phyloP scores from a whole-genome alignment of 2,797 vertebrate genomes.

The Thaleichthys pacificus region DNA sequence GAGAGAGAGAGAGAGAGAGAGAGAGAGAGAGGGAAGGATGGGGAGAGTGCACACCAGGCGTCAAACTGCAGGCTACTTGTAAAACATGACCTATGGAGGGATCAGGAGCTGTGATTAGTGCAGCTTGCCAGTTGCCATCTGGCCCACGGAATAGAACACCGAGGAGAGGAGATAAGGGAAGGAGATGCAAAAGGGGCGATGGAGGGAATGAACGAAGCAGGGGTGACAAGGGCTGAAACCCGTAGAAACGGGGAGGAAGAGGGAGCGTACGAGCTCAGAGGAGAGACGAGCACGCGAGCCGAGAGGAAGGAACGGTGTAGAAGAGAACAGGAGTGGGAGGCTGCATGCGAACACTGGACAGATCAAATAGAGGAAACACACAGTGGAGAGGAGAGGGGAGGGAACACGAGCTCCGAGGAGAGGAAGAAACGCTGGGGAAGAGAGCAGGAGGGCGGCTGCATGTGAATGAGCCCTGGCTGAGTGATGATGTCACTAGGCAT shows the following conservation, averaged over 20 bases:
- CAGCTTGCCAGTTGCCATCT: background rate
- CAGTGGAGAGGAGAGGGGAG: background rate
- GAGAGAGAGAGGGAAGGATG: background rate
- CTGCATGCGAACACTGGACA: too few relatives aligned
- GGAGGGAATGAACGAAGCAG: background rate
- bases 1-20: constrained; percentile 6
- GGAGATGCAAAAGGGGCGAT: too few relatives aligned
- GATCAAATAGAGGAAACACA: too few relatives aligned
- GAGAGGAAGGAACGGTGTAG: too few relatives aligned
- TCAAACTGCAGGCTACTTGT: background rate
- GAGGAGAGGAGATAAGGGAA: background rate
- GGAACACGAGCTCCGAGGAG: background rate
- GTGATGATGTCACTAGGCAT: constrained; percentile 7
- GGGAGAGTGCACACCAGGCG: background rate
- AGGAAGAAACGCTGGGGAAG: background rate
- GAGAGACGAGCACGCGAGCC: too few relatives aligned
- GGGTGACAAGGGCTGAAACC: too few relatives aligned
- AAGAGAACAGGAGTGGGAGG: too few relatives aligned
- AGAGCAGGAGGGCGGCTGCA: background rate
- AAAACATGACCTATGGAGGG: background rate
- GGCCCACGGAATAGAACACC: background rate
- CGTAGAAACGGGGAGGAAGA: too few relatives aligned
- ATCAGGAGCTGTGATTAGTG: background rate
- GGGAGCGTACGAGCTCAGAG: background rate
- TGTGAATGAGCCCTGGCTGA: constrained; percentile 1